Percentiles rank a stretch among this genome's conserved stretches.
Evolutionary conservation across 2,888 invertebrate species (phyloP).

Genomic region (Tribolium freemani): DNA sequence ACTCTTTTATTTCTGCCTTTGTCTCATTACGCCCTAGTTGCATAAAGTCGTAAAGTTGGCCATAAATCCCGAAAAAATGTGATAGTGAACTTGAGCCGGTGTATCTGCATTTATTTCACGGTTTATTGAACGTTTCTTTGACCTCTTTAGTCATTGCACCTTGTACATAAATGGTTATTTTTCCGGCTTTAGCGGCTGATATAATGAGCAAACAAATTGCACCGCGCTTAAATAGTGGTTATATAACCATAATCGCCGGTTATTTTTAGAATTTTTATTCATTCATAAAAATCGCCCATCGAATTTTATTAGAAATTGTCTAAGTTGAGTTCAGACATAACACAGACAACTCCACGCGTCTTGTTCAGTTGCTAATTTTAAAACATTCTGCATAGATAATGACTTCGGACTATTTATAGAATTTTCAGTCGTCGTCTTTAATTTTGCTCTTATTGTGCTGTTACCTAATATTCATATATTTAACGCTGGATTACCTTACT

Average conservation of each 20-base stretch:
- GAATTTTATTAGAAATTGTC: slow-evolving; percentile 5
- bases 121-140: slow-evolving; percentile 32
- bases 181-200: slow-evolving; percentile 12
- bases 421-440: slow-evolving; percentile 51
- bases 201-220: slow-evolving; percentile 14
- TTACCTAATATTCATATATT: slow-evolving; percentile 53
- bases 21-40: not conserved
- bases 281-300: slow-evolving; percentile 1
- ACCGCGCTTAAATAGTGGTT: slow-evolving; percentile 5
- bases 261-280: slow-evolving; percentile 21
- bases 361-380: slow-evolving; percentile 60
- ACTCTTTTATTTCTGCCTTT: not conserved
- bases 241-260: slow-evolving; percentile 2
- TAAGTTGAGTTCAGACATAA: slow-evolving; percentile 50
- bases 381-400: slow-evolving; percentile 60
- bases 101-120: slow-evolving; percentile 9
- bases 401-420: slow-evolving; percentile 59
- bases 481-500: slow-evolving; percentile 35
- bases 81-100: not conserved
- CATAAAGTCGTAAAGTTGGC: not conserved
- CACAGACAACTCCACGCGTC: slow-evolving; percentile 57
- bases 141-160: slow-evolving; percentile 27
- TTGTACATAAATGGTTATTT: slow-evolving; percentile 16
- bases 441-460: slow-evolving; percentile 48
- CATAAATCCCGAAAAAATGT: not conserved